Base-by-base conservation (phyloP, 1,140 invertebrate genomes). In the Drosophila repleta region DNA sequence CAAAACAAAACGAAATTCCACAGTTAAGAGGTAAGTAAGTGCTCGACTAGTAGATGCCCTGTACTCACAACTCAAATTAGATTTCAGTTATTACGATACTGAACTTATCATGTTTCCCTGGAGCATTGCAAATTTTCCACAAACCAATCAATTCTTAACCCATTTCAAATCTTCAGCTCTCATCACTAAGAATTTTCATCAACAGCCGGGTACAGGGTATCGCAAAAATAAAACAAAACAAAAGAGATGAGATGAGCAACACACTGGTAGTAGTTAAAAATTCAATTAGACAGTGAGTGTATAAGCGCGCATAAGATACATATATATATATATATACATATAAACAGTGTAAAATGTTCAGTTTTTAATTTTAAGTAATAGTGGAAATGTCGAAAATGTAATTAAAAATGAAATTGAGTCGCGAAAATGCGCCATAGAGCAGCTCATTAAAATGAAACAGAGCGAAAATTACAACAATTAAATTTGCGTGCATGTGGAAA, bases 401-500 rank as follows among this genome's bases (percentile, higher is more conserved):
- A 88, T 83, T 88, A 88, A 76, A 88, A 52, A 82, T 80, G 61
- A 53, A 78, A 87, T 75, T 76, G 61, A 79, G 63, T 63, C 29
- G 63, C 17, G 49, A 51, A 70, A 62, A 66, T 74, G 51, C 43
- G 24, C 37, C 37, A 39, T 61, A 17, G 35, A 58, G 55, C 65
- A 64, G 74, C 62, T 85, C 74, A 76, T 87, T 87, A 79, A 87
- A 87, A 70, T 69, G 66, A 75, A 87, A 78, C 63, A 56, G 72
- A 35, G 69, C 41, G 63, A 74, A 75, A 82, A 87, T 78, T 55
- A 76, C 63, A 72, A 87, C 74, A 76, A 78, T 88, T 87, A 71
- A 72, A 78, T 70, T 45, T 52, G 69, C 21, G 62, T 57, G 71
- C 76, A 74, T 84, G 65, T 69, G 37, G 74, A 85, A 80, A 66